phyloP scores from a whole-genome alignment of 2,888 invertebrate genomes.

The Alentia gelatinosa region DNA sequence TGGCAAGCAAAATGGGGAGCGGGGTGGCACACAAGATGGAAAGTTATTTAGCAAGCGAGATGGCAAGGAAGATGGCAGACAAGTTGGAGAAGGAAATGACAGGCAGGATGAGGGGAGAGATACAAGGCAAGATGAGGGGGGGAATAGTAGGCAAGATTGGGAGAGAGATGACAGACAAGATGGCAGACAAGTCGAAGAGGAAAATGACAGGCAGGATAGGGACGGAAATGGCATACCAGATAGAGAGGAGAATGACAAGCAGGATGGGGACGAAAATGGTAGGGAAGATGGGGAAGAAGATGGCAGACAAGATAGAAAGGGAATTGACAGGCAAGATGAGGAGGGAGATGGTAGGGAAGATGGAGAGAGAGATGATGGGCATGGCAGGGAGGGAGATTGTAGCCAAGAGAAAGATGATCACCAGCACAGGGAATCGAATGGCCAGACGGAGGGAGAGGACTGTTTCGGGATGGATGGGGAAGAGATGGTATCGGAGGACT shows the following conservation, averaged over 20 bases:
- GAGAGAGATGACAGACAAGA: not conserved
- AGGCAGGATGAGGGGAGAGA: not conserved
- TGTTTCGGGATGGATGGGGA: not conserved
- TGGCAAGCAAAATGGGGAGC: too few relatives aligned
- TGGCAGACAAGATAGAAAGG: not conserved
- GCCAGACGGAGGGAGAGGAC: too few relatives aligned
- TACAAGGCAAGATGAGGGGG: not conserved
- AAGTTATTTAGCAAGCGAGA: too few relatives aligned
- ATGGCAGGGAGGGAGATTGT: not conserved
- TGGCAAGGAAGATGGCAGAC: not conserved
- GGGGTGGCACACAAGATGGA: too few relatives aligned
- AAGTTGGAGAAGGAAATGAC: not conserved
- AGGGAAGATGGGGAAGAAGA: not conserved
- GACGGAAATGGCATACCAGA: not conserved
- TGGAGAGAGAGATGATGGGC: not conserved
- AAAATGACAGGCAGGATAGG: not conserved
- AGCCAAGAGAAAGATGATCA: too few relatives aligned
- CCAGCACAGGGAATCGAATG: not conserved
- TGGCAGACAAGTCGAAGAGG: not conserved
- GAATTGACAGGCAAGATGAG: not conserved
- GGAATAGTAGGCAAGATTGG: not conserved
- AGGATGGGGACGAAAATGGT: not conserved
- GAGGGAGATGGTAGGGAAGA: not conserved
- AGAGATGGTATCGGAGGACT: not conserved
- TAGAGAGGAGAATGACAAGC: not conserved